A percentile compares a stretch with the other conserved stretches of the same genome.
Conservation (phyloP, 2,888 invertebrate species). For the Machimus atricapillus region DNA sequence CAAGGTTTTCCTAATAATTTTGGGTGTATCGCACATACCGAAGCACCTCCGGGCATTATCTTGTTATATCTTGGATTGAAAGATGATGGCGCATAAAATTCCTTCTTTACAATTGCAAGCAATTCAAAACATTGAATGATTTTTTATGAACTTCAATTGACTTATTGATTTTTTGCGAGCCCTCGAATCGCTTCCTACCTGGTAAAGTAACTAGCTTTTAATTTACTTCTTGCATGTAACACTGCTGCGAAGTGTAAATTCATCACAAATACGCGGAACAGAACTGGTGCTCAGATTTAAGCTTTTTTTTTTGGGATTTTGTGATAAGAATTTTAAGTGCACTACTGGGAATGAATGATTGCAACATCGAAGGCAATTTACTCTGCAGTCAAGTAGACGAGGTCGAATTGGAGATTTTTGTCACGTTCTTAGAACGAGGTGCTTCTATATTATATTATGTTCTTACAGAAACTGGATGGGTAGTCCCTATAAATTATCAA, state of each 20-base stretch:
- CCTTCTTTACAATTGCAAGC: neutral
- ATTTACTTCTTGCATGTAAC: neutral
- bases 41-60: neutral
- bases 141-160: neutral
- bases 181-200: neutral
- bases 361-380: neutral
- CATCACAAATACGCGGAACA: neutral
- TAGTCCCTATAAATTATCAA: neutral
- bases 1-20: slow-evolving; percentile 18
- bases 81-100: neutral
- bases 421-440: slow-evolving; percentile 12
- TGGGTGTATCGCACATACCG: neutral
- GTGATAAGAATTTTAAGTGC: slow-evolving; percentile 8
- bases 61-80: neutral
- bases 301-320: neutral
- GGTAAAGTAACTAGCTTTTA: neutral
- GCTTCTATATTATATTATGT: neutral
- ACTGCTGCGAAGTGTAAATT: neutral
- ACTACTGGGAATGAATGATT: neutral
- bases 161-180: neutral
- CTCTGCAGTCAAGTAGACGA: neutral
- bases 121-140: neutral
- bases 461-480: neutral
- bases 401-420: neutral
- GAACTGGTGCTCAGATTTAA: neutral